Percentiles rank a stretch among this genome's conserved stretches.
Evolutionary conservation across 2,797 vertebrate species (phyloP).

Genomic region (Rhinoraja longicauda): DNA sequence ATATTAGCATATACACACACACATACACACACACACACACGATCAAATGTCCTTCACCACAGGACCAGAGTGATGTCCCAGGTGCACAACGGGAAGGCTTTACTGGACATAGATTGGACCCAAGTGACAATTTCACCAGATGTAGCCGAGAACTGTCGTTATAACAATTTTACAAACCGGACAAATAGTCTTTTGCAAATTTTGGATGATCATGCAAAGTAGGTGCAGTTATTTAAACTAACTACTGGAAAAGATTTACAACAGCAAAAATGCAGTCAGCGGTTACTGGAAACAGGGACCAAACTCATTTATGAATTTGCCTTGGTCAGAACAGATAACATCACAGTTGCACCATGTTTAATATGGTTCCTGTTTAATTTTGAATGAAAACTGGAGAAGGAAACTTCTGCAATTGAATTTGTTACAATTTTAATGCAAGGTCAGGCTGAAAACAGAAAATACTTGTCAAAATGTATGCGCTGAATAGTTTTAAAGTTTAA

Average conservation of each 20-base stretch:
- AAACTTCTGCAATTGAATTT: not conserved
- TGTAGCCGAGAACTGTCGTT: not conserved
- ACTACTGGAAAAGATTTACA: not conserved
- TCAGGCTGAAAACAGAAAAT: not conserved
- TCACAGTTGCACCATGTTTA: not conserved
- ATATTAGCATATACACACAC: not conserved
- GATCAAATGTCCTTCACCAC: not conserved
- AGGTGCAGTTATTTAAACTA: not conserved
- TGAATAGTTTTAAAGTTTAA: not conserved
- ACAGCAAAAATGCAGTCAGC: not conserved
- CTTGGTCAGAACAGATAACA: not conserved
- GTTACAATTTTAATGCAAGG: not conserved
- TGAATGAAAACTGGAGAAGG: not conserved
- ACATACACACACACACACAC: too few species aligned
- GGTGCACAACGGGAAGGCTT: too few species aligned
- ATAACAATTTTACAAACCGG: not conserved
- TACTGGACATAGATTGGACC: not conserved
- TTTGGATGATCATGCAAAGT: not conserved
- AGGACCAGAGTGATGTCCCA: not conserved
- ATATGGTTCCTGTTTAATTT: not conserved
- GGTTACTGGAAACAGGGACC: not conserved
- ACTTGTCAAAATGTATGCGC: not conserved
- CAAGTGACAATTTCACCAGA: not conserved
- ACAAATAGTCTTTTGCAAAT: not conserved
- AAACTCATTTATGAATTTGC: not conserved